Evolutionary conservation across 1,140 invertebrate species (phyloP), one percentile per base, ranked within the genome.

Genomic region (Cydia pomonella): DNA sequence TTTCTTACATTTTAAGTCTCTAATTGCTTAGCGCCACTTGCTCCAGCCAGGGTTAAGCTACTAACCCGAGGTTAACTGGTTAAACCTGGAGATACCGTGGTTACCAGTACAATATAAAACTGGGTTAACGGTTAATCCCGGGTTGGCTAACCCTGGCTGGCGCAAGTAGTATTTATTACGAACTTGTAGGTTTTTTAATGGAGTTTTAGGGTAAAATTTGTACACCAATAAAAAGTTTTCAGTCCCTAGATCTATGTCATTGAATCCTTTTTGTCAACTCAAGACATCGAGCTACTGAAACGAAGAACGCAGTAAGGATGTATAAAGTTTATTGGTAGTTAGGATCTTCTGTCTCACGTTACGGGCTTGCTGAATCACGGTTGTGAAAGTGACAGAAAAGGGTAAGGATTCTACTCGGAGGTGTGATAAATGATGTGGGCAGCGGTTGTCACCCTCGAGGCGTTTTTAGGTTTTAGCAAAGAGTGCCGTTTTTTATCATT

Each of bases 301-400:
- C 9, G 21, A 59, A 59, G 53, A 59, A 59, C 21, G 53, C 10
- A 21, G 53, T 59, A 59, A 59, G 2, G 1, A 53, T n/a, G 53
- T 59, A 23, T 23, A 59, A 9, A 21, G 53, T 59, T 23, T 23
- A 12, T 23, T 23, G 53, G 53, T 23, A 59, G 18, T 23, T 59
- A 59, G 7, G 21, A 59, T 23, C 53, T 59, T 59, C 9, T 59
- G 18, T 59, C 53, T 18, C 9, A 23, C 18, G 53, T 59, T 12
- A 23, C 53, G 7, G 53, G 53, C 13, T 38, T 69, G 27, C 27
- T 23, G 16, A 64, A 27, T 69, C 64, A 69, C 16, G 33, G 27
- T 69, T 69, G 64, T 69, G 64, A 69, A 69, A 33, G 64, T 69
- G 64, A 69, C 64, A 69, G 64, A 33, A 69, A 69, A 69, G 64